Percentiles rank a stretch among this genome's conserved stretches.
Conservation (phyloP, 2,113 vertebrate species). For the Anser brachyrhynchus region DNA sequence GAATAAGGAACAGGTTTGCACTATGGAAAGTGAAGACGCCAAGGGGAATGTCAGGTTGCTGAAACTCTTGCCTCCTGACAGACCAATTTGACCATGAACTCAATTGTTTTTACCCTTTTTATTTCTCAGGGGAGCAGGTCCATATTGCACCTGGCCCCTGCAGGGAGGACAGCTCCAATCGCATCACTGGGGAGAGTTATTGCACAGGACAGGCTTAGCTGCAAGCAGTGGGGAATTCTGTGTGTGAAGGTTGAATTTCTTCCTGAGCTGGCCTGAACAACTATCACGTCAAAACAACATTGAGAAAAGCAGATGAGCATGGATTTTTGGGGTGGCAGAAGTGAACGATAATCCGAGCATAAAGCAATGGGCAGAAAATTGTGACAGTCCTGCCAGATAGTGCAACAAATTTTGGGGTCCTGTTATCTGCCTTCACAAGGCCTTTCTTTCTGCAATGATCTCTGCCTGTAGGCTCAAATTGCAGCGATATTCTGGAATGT, state of each 20-base stretch:
- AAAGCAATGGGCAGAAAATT: neutral
- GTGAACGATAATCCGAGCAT: neutral
- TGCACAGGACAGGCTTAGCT: neutral
- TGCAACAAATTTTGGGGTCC: neutral
- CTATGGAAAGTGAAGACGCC: neutral
- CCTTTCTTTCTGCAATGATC: neutral
- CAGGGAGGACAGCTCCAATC: neutral
- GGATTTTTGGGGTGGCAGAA: neutral
- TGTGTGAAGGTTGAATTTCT: neutral
- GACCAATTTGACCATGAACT: neutral
- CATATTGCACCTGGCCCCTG: neutral
- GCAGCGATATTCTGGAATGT: neutral
- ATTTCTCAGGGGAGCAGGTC: neutral
- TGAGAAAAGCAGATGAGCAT: neutral
- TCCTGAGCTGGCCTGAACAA: neutral
- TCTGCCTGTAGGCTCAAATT: neutral
- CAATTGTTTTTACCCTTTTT: neutral
- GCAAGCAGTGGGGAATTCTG: rapidly evolving
- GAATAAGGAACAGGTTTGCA: neutral
- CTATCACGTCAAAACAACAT: neutral
- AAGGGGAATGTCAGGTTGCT: neutral
- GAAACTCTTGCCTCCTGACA: neutral
- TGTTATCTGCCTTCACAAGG: neutral
- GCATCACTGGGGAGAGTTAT: neutral
- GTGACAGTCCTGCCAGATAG: neutral